Conservation (phyloP, 2,797 vertebrate species). For the Erpetoichthys calabaricus region DNA sequence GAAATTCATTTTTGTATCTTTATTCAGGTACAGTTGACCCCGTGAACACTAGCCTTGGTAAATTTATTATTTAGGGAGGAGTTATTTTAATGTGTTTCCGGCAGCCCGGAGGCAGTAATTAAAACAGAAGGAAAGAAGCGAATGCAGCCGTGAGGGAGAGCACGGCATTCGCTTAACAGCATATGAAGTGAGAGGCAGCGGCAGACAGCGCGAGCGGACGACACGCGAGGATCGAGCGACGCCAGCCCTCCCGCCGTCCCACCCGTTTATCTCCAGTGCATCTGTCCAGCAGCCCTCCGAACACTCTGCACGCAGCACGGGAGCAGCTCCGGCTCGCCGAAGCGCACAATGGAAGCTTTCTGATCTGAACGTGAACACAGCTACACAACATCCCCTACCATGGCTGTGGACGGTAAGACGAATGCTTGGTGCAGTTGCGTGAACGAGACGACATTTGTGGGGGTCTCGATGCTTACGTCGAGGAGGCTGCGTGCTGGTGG, state of each 20-base stretch:
- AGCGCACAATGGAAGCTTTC: constrained; percentile 34
- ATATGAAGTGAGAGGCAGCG: neutral
- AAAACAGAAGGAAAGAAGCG: neutral
- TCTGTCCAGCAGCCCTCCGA: neutral
- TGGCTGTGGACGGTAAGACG: constrained; percentile 63
- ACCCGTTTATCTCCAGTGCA: neutral
- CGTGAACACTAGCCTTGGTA: too few species aligned
- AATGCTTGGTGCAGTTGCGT: constrained; percentile 1
- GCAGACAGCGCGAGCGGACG: constrained; percentile 2
- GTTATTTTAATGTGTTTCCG: constrained; percentile 4
- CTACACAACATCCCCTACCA: constrained; percentile 47
- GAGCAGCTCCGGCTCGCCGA: constrained; percentile 16
- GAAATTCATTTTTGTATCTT: too few species aligned
- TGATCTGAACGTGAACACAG: constrained; percentile 48
- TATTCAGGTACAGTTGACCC: too few species aligned
- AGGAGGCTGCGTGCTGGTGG: constrained; percentile 21
- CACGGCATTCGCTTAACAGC: neutral
- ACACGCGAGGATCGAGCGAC: constrained; percentile 14
- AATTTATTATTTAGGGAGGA: neutral
- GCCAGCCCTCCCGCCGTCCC: constrained; percentile 3
- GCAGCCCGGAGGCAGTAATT: neutral
- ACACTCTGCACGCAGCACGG: constrained; percentile 14
- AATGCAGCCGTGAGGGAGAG: neutral
- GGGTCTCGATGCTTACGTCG: constrained; percentile 22
- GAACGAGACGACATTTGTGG: neutral